Evolutionary conservation across 2,888 invertebrate species (phyloP), one percentile per base, ranked within the genome.

Genomic region (Rhagium mordax): DNA sequence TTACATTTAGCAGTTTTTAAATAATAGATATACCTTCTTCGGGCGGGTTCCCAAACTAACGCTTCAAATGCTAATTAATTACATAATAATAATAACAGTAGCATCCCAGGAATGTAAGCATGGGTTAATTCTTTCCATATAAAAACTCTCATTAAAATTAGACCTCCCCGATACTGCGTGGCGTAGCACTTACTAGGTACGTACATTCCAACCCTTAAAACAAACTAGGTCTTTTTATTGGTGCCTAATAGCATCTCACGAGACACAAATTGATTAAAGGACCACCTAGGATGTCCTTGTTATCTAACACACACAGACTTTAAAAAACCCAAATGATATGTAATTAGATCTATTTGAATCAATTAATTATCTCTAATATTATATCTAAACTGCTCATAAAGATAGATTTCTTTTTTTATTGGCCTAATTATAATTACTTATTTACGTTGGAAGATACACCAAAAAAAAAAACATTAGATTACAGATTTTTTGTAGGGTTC

Each of bases 261-360:
- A 70, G 74, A 77, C 76, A 78, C 73, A 79, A 79, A 79, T 82
- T 81, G 81, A 81, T 78, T 75, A 66, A 70, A 61, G 71, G 82
- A 82, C 82, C 82, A 82, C 82, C 81, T 79, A 79, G 75, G 64
- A 69, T 49, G 74, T 68, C 72, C 79, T 80, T 76, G 80, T 79
- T 80, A 78, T 78, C 78, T 78, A 71, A 68, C 62, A 65, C 72
- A 69, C 66, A 51, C 69, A 62, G 41, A 49, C 2, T 10, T 16
- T 51, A 16, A 67, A 72, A 77, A 65, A 73, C 67, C 67, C 70
- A 76, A 79, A 81, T 81, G 71, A 81, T 81, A 78, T 78, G 79
- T 81, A 81, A 81, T 81, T 81, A 79, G 79, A 77, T 72, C 65
- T 76, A 48, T 65, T 78, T 76, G 72, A 74, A 74, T 78, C 75